Evolutionary conservation across 2,113 vertebrate genomes (phyloP).

Genomic region (Pygoscelis adeliae): DNA sequence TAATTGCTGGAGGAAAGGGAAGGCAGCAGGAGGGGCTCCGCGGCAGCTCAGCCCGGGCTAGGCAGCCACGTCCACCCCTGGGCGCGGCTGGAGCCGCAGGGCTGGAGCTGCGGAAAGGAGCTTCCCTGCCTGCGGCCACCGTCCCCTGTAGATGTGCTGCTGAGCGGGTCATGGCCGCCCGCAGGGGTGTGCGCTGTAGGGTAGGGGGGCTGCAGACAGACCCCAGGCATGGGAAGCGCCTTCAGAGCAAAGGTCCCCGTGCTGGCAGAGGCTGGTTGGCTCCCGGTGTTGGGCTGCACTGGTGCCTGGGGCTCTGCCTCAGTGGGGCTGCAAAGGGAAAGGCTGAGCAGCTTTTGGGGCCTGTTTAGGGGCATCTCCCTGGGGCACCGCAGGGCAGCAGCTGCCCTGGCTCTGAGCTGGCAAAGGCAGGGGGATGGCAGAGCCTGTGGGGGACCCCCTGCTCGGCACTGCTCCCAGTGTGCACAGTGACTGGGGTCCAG

Average conservation of each 20-base stretch:
- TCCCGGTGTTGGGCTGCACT: not conserved
- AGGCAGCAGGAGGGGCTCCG: not conserved
- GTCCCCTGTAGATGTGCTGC: not conserved
- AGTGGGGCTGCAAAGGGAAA: not conserved
- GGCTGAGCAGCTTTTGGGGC: not conserved
- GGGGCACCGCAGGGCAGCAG: not conserved
- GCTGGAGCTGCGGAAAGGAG: not conserved
- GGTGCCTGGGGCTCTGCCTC: not conserved
- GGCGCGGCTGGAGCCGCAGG: not conserved
- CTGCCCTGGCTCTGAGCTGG: not conserved
- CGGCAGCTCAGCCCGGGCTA: not conserved
- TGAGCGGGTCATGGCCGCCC: not conserved
- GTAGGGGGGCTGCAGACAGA: not conserved
- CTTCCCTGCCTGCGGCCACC: not conserved
- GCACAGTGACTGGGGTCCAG: not conserved
- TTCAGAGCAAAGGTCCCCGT: not conserved
- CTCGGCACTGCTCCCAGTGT: rapidly evolving
- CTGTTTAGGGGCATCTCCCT: not conserved
- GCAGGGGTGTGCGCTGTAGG: not conserved
- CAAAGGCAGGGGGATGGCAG: not conserved
- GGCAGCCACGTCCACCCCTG: rapidly evolving
- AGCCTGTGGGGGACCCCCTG: not conserved
- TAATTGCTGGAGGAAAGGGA: not conserved
- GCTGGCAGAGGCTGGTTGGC: not conserved
- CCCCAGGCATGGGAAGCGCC: not conserved